A percentile compares a stretch with the other conserved stretches of the same genome.
These are phyloP conservation scores for Andrena dorsata DNA, from an alignment of 2,888 invertebrate genomes.

Conservation along the genomic window DNA sequence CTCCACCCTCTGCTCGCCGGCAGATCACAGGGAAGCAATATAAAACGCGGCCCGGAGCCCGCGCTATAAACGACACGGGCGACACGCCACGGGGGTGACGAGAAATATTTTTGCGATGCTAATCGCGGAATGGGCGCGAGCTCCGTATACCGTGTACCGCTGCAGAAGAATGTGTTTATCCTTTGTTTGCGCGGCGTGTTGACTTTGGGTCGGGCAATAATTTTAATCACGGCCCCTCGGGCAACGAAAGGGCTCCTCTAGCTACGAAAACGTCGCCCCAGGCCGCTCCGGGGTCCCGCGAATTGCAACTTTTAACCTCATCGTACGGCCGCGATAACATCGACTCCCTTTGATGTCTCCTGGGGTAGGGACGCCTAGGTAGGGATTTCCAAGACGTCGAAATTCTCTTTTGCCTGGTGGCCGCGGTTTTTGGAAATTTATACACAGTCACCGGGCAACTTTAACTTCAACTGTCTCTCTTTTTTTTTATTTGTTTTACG, in stretches of 20 bases:
- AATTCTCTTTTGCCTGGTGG: conserved; percentile 17
- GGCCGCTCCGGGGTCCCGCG: conserved; percentile 24
- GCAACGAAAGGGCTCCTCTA: conserved; percentile 27
- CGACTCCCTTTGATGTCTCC: conserved; percentile 47
- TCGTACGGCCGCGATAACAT: conserved; percentile 35
- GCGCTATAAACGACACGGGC: conserved; percentile 34
- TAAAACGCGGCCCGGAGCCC: conserved; percentile 56
- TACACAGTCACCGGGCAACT: neutral
- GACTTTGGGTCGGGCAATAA: conserved; percentile 62
- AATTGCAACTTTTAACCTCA: conserved; percentile 42
- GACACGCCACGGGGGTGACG: conserved; percentile 28
- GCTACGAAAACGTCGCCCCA: conserved; percentile 25
- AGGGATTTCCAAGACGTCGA: conserved; percentile 2
- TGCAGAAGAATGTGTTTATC: conserved; percentile 64
- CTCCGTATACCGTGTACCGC: conserved; percentile 61
- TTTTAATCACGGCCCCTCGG: conserved; percentile 57
- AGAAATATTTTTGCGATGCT: conserved; percentile 69
- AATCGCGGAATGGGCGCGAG: conserved; percentile 61
- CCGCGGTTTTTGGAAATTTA: conserved; percentile 2
- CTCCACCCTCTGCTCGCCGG: neutral
- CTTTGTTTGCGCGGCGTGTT: conserved; percentile 57
- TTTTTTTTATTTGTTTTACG: too few relatives aligned
- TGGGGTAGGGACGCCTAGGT: neutral
- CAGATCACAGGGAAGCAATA: conserved; percentile 73
- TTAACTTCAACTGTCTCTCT: too few relatives aligned